Evolutionary conservation across 2,113 vertebrate genomes (phyloP), one percentile per base, ranked within the genome.

Genomic region (Nesogale talazaci): DNA sequence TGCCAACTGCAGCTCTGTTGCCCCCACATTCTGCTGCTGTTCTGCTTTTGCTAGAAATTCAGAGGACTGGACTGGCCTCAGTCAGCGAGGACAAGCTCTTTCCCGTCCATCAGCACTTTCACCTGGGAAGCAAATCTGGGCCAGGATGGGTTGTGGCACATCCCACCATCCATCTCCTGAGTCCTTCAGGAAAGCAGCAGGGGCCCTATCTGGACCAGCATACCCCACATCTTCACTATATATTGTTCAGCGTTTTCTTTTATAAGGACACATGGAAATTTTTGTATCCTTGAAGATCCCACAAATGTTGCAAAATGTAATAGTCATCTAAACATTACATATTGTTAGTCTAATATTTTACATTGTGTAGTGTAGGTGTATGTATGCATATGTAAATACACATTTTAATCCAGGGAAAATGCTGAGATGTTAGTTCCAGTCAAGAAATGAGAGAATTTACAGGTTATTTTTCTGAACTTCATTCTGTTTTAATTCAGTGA

Each of bases 341-440:
- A 52, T 52, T 12, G 2, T 52, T 52, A 52, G 46, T 52, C 46
- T 52, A 11, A 52, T 52, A 36, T 78, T 84, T 86, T 38, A 79
- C 42, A 34, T 61, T 38, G 22, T 82, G 19, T 72, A 17, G 0
- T 86, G 11, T 57, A 22, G 81, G 52, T 1, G 59, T 61, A 38
- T 89, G 22, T 52, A 27, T 67, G 3, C 63, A 4, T 69, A 63
- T 88, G 38, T 42, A 90, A 70, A 63, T 75, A 78, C 3, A 76
- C 22, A 20, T 34, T 78, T 42, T 84, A 61, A 12, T 52, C 46
- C 14, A 25, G 67, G 38, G 81, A 85, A 84, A 78, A 29, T 86
- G 27, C n/a, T 81, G 56, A 90, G 83, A 74, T 92, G 31, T 91
- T 84, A 52, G 92, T 86, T 36, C 29, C 72, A 78, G 14, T 34